Evolutionary conservation across 2,888 invertebrate species (phyloP).

Genomic region (Helleia helle): DNA sequence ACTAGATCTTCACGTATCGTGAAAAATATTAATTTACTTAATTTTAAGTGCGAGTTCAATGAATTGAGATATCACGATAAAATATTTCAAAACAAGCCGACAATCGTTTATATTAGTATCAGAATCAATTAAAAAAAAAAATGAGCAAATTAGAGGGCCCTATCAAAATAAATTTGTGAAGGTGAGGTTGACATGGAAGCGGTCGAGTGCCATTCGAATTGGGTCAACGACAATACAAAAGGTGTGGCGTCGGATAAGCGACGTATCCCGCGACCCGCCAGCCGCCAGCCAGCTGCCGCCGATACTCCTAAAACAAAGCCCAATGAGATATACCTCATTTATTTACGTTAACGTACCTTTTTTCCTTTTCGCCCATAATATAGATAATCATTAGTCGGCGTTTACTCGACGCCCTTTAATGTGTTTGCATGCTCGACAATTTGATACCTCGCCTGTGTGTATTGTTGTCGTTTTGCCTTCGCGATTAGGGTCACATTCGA

Average conservation of each 20-base stretch:
- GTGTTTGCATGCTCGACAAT: slow-evolving; percentile 67
- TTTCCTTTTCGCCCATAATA: slow-evolving; percentile 31
- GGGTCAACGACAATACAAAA: slow-evolving; percentile 68
- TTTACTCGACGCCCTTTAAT: slow-evolving; percentile 62
- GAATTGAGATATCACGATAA: too few species aligned
- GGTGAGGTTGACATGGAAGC: slow-evolving; percentile 46
- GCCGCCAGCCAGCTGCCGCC: slow-evolving; percentile 58
- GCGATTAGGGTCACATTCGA: slow-evolving; percentile 67
- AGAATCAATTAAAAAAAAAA: slow-evolving; percentile 21
- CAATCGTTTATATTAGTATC: too few species aligned
- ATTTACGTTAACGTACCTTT: slow-evolving; percentile 38
- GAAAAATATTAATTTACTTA: too few species aligned
- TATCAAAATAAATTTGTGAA: slow-evolving; percentile 29
- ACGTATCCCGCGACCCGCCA: slow-evolving; percentile 61
- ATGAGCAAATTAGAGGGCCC: slow-evolving; percentile 8
- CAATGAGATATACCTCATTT: slow-evolving; percentile 61
- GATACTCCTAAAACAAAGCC: slow-evolving; percentile 60
- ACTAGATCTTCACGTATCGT: too few species aligned
- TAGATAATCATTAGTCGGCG: slow-evolving; percentile 63
- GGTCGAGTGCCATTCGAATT: slow-evolving; percentile 57
- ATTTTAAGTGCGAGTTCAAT: too few species aligned
- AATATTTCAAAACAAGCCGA: too few species aligned
- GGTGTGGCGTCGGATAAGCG: slow-evolving; percentile 69
- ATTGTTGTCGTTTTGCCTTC: slow-evolving; percentile 68
- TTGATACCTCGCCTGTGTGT: slow-evolving; percentile 67